These are phyloP conservation scores for Bubo bubo DNA, from an alignment of 2,113 vertebrate genomes.

Conservation along the genomic window DNA sequence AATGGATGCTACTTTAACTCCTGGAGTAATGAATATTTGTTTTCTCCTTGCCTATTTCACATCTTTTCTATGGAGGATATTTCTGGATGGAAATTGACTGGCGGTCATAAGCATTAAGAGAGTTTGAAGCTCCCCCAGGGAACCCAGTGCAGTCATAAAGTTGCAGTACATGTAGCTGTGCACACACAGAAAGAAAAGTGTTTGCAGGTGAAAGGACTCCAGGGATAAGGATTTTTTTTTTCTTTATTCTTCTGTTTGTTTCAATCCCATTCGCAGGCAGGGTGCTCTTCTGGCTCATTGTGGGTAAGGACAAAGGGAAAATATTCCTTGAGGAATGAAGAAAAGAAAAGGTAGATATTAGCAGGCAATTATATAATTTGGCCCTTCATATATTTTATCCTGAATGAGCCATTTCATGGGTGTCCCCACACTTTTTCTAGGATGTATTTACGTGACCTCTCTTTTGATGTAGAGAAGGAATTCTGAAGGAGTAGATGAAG, in stretches of 20 bases:
- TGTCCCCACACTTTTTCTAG: background rate
- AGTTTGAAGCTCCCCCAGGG: slow-evolving; percentile 33
- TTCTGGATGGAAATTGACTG: slow-evolving; percentile 62
- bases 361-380: background rate
- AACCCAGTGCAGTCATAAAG: slow-evolving; percentile 17
- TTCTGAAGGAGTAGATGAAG: background rate
- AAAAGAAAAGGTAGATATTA: background rate
- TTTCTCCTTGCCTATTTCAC: slow-evolving; percentile 44
- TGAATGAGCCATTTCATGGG: background rate
- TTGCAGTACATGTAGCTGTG: slow-evolving; percentile 2
- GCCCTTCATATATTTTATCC: accelerated
- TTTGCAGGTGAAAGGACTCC: slow-evolving; percentile 26
- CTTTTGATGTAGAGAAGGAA: background rate
- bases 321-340: background rate
- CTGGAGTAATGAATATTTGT: slow-evolving; percentile 52
- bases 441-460: background rate
- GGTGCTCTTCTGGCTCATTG: background rate
- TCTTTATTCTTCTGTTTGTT: background rate
- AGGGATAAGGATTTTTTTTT: background rate
- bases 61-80: slow-evolving; percentile 44
- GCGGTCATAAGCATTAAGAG: slow-evolving; percentile 54
- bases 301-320: background rate
- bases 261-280: background rate
- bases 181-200: slow-evolving; percentile 14
- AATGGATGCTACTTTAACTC: slow-evolving; percentile 52